A percentile compares a stretch with the other conserved stretches of the same genome.
phyloP scores from a whole-genome alignment of 1,140 invertebrate genomes.

The Conus ventricosus region DNA sequence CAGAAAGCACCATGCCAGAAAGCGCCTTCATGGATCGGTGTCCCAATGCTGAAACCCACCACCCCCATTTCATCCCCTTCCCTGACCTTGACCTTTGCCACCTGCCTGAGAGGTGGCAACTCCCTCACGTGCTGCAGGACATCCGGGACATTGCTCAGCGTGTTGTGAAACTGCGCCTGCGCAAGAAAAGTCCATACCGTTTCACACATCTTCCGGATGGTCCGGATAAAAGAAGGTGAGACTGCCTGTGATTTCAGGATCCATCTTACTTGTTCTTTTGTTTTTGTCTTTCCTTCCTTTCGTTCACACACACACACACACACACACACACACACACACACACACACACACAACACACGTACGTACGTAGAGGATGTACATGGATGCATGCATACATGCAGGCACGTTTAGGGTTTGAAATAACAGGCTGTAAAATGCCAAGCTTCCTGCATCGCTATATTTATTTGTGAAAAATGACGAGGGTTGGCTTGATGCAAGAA shows the following conservation, averaged over 20 bases:
- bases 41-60: background rate
- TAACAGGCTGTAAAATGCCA: no score
- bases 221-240: background rate
- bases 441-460: no score
- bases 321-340: no score
- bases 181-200: slow-evolving; percentile 18
- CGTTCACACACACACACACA: no score
- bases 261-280: no score
- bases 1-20: background rate
- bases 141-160: slow-evolving; percentile 13
- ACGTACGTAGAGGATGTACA: background rate
- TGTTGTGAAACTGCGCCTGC: slow-evolving; percentile 21
- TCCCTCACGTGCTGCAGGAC: slow-evolving; percentile 17
- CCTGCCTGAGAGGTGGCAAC: slow-evolving; percentile 29
- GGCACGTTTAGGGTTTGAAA: no score
- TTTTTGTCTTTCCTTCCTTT: no score
- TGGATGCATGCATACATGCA: no score
- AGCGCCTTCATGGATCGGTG: background rate
- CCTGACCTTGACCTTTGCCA: slow-evolving; percentile 23
- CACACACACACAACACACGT: no score
- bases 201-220: background rate
- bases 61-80: slow-evolving; percentile 20
- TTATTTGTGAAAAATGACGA: no score
- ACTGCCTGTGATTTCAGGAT: no score
- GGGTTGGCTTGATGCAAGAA: no score